phyloP scores from a whole-genome alignment of 2,888 invertebrate species.

The Sicus ferrugineus region DNA sequence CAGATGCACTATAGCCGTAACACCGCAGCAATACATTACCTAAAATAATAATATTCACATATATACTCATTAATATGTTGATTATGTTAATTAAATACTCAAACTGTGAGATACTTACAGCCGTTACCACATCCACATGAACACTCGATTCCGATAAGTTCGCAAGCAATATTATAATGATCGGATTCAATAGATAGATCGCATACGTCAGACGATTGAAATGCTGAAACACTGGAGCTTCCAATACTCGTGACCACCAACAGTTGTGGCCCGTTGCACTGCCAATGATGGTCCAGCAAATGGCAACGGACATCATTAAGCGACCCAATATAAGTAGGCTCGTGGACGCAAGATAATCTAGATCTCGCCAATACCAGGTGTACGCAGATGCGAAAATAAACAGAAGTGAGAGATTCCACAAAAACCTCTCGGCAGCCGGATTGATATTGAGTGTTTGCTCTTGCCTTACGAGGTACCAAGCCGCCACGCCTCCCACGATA shows the following conservation, averaged over 20 bases:
- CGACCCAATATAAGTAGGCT: slow-evolving; percentile 66
- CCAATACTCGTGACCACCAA: slow-evolving; percentile 59
- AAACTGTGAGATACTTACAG: slow-evolving; percentile 47
- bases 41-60: slow-evolving; percentile 32
- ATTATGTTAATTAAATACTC: not conserved
- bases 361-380: slow-evolving; percentile 56
- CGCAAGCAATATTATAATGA: slow-evolving; percentile 65
- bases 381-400: slow-evolving; percentile 55
- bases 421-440: slow-evolving; percentile 48
- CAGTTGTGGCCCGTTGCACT: slow-evolving; percentile 66
- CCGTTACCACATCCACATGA: slow-evolving; percentile 55
- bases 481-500: slow-evolving; percentile 64
- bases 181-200: slow-evolving; percentile 69
- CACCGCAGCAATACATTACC: slow-evolving; percentile 55
- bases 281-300: slow-evolving; percentile 68
- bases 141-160: slow-evolving; percentile 55
- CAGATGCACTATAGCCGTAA: slow-evolving; percentile 54
- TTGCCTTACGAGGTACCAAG: slow-evolving; percentile 60
- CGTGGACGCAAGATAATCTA: slow-evolving; percentile 64
- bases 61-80: slow-evolving; percentile 6
- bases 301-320: slow-evolving; percentile 61
- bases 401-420: slow-evolving; percentile 54
- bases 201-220: slow-evolving; percentile 68
- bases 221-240: slow-evolving; percentile 57
- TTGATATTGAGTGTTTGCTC: slow-evolving; percentile 41